phyloP scores from a whole-genome alignment of 1,140 invertebrate genomes.

The Penaeus japonicus region DNA sequence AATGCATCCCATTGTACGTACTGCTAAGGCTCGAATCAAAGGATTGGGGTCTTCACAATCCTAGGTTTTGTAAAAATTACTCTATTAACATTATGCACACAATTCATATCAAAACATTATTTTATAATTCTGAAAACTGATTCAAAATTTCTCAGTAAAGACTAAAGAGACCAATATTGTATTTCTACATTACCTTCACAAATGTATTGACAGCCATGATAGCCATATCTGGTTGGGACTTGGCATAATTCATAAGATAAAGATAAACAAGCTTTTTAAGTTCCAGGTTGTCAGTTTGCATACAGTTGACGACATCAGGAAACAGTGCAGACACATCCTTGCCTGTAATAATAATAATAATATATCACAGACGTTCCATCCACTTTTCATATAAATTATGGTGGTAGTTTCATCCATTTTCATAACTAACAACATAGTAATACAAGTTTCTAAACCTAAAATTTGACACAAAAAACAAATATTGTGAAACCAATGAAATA shows the following conservation, averaged over 20 bases:
- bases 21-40: slow-evolving; percentile 95
- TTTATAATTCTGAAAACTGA: not conserved
- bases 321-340: slow-evolving; percentile 96
- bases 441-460: too few species aligned
- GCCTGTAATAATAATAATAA: slow-evolving; percentile 26
- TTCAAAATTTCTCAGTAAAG: too few species aligned
- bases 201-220: slow-evolving; percentile 99
- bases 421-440: too few species aligned
- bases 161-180: not conserved
- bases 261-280: slow-evolving; percentile 99
- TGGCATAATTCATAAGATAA: slow-evolving; percentile 99
- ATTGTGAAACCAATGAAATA: too few species aligned
- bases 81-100: not conserved
- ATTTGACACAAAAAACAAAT: too few species aligned
- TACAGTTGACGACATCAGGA: slow-evolving; percentile 99
- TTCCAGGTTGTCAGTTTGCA: slow-evolving; percentile 99
- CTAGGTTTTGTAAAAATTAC: slow-evolving; percentile 66
- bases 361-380: not conserved
- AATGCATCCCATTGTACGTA: slow-evolving; percentile 99
- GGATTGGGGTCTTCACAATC: slow-evolving; percentile 99
- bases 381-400: not conserved
- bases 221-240: slow-evolving; percentile 99
- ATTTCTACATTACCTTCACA: slow-evolving; percentile 82
- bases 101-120: not conserved
- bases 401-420: too few species aligned